Percentiles rank a stretch among this genome's conserved stretches.
phyloP scores from a whole-genome alignment of 2,888 invertebrate genomes.

The Lepetodrilus schrolli region DNA sequence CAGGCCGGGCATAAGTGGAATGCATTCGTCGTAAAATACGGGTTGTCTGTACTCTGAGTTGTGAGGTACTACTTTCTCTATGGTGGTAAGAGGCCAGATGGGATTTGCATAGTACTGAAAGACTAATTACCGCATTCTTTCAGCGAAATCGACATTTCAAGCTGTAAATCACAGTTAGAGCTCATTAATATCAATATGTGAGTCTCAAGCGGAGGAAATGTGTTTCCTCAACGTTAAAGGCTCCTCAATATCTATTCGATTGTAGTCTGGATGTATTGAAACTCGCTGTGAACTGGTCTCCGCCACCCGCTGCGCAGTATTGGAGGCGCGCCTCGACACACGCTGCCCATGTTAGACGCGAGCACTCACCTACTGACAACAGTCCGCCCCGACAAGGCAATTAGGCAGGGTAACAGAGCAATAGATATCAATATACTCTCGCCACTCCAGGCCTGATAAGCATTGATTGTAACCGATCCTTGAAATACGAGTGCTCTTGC shows the following conservation, averaged over 20 bases:
- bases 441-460: not conserved
- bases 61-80: no score
- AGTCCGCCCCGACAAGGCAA: not conserved
- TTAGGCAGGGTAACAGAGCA: not conserved
- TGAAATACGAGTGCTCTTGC: not conserved
- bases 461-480: constrained; percentile 13
- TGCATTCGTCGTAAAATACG: no score
- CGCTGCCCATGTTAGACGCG: no score
- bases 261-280: not conserved
- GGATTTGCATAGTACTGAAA: no score
- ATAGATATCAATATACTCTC: not conserved
- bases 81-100: no score
- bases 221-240: not conserved
- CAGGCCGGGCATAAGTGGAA: no score
- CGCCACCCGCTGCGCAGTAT: no score
- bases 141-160: not conserved
- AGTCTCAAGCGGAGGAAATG: not conserved
- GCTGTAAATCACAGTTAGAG: not conserved
- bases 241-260: not conserved
- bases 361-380: no score
- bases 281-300: not conserved
- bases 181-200: not conserved
- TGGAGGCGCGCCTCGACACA: no score
- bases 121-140: no score
- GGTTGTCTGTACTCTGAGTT: no score